Conservation (phyloP, 2,888 invertebrate genomes). For the Conchocele bisecta region DNA sequence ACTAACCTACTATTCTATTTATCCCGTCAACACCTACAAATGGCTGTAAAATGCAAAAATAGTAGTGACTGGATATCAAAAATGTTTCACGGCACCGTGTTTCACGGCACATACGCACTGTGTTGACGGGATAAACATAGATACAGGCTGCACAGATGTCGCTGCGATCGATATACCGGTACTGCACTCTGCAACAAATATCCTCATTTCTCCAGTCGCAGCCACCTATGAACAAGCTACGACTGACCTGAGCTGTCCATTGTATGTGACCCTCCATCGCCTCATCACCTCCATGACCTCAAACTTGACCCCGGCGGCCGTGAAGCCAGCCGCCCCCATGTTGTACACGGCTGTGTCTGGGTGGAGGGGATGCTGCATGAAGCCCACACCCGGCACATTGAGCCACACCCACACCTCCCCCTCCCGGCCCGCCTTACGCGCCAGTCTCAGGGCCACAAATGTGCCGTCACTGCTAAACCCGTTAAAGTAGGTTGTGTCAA, state of each 20-base stretch:
- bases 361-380: slow-evolving; percentile 85
- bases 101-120: too few species aligned
- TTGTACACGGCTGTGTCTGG: slow-evolving; percentile 84
- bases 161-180: too few species aligned
- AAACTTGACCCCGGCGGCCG: slow-evolving; percentile 84
- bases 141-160: too few species aligned
- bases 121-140: too few species aligned
- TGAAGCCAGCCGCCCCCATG: slow-evolving; percentile 70
- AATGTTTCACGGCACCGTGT: too few species aligned
- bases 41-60: too few species aligned
- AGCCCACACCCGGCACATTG: slow-evolving; percentile 81
- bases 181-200: too few species aligned
- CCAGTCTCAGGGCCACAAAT: slow-evolving; percentile 85
- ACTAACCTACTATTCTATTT: too few species aligned
- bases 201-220: too few species aligned
- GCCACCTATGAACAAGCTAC: too few species aligned
- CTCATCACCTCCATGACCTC: slow-evolving; percentile 86
- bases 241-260: slow-evolving; percentile 86
- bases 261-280: slow-evolving; percentile 87
- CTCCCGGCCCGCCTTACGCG: slow-evolving; percentile 84
- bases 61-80: too few species aligned
- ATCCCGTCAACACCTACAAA: too few species aligned
- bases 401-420: slow-evolving; percentile 86
- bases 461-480: slow-evolving; percentile 85
- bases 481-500: slow-evolving; percentile 84